phyloP scores from a whole-genome alignment of 2,113 vertebrate species.

The Macaca fascicularis region T2T-MFA8v1.1 NC_088380.1:162731501-162732000 shows the following conservation, averaged over 20 bases:
- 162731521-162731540: background rate
- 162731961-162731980: background rate
- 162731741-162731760: background rate
- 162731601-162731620: background rate
- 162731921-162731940: background rate
- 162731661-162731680: background rate
- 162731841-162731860: background rate
- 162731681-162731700: background rate
- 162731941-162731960: background rate
- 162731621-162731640: background rate
- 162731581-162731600: background rate
- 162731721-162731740: background rate
- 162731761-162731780: background rate
- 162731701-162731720: background rate
- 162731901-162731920: background rate
- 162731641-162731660: background rate
- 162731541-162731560: background rate
- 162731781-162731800: background rate
- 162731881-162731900: background rate
- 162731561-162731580: background rate
- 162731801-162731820: background rate
- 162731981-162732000: background rate
- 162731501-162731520: fast-evolving
- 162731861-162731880: background rate
- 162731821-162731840: background rate